Base-by-base conservation (phyloP, 2,888 invertebrate species). In the Elegia similella region DNA sequence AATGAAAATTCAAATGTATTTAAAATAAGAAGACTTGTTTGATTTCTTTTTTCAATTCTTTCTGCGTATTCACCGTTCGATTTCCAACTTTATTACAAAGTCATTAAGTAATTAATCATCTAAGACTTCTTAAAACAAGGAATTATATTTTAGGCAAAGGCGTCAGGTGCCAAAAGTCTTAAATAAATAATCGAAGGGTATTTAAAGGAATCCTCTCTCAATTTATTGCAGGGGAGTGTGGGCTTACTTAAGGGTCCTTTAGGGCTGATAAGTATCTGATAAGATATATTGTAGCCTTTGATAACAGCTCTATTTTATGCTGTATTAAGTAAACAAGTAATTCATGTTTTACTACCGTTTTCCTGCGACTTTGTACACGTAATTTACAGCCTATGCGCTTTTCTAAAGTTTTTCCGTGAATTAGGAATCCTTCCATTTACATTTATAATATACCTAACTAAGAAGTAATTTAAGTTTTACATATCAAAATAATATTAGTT, bases 141-240 rank as follows among this genome's bases (percentile, higher is more conserved):
- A 50, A 50, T 32, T 16, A 50, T 34, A 50, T 50, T 50, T 48
- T 12, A 34, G 34, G 50, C 50, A 17, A 72, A 81, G 77, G 79
- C 76, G 82, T 84, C 87, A 88, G 87, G 87, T 87, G 86, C 80
- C 78, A 73, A 82, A 80, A 84, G 77, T 76, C 82, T 85, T 85
- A 85, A 84, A 85, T 83, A 86, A 86, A 87, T 86, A 86, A 87
- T 86, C 84, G 85, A 79, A 79, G 72, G 80, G 82, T 83, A 85
- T 86, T 86, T 83, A 73, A 65, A 73, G 68, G 63, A 67, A 68
- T 73, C 76, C 79, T 73, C 78, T 81, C 81, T 80, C 81, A 81
- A 86, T 87, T 55, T 85, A 84, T 84, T 80, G 78, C 71, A 69
- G 67, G 50, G 50, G 50, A 8, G 34, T 50, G 50, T n/a, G 34